These are phyloP conservation scores for Agonopterix subpropinquella DNA, from an alignment of 2,888 invertebrate genomes.

Conservation along the genomic window DNA sequence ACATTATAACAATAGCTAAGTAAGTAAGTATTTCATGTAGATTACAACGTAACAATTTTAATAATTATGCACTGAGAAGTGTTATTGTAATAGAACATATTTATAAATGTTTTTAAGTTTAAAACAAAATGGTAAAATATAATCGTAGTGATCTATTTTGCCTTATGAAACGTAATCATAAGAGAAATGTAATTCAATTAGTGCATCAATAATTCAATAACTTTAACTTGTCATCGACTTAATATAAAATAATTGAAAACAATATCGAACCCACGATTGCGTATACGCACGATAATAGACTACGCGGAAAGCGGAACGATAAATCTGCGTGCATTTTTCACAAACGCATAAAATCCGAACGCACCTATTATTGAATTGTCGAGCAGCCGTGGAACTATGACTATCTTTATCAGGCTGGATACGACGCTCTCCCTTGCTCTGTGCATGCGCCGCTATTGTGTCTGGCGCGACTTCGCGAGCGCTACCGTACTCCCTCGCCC, in stretches of 20 bases:
- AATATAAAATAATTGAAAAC: neutral
- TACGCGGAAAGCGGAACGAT: constrained; percentile 60
- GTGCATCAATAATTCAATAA: neutral
- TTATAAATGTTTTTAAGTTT: too few species aligned
- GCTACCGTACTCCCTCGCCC: constrained; percentile 36
- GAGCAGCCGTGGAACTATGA: constrained; percentile 25
- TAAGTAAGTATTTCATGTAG: too few species aligned
- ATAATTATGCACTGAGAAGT: too few species aligned
- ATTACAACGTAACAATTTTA: too few species aligned
- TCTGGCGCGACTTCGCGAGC: constrained; percentile 54
- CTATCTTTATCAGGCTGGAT: constrained; percentile 37
- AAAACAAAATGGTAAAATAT: too few species aligned
- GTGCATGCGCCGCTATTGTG: constrained; percentile 71
- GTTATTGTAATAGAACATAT: too few species aligned
- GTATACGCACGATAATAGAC: constrained; percentile 41
- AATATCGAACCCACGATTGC: constrained; percentile 1
- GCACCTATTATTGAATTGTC: constrained; percentile 61
- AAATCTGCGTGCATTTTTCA: constrained; percentile 67
- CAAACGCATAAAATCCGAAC: constrained; percentile 69
- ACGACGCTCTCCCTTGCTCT: constrained; percentile 40
- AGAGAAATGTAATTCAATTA: too few species aligned
- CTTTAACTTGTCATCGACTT: constrained; percentile 3
- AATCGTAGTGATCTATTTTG: too few species aligned
- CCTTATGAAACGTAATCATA: too few species aligned
- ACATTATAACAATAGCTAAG: too few species aligned